phyloP scores from a whole-genome alignment of 92 coral and sea anemone species.

The Micromussa lordhowensis region DNA sequence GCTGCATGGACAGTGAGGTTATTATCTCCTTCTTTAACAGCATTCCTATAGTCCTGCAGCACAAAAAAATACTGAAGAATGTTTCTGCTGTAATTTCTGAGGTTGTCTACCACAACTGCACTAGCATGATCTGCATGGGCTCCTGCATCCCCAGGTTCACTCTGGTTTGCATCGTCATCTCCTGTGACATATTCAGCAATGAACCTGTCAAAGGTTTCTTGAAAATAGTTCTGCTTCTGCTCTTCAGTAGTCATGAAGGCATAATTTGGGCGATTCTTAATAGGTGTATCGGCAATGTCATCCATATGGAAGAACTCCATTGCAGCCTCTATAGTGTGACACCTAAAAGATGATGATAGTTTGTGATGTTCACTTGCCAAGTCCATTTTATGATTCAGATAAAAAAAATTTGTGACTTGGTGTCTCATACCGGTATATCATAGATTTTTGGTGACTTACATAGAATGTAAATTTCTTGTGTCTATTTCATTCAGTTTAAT shows the following conservation, averaged over 20 bases:
- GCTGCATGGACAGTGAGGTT: too few relatives aligned
- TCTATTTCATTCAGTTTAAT: too few relatives aligned
- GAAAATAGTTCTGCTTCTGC: slow-evolving; percentile 52
- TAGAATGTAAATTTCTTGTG: too few relatives aligned
- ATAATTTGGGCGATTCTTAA: slow-evolving; percentile 17
- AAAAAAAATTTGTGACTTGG: too few relatives aligned
- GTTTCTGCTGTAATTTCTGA: slow-evolving; percentile 16
- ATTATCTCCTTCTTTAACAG: slow-evolving; percentile 55
- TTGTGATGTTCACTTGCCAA: too few relatives aligned
- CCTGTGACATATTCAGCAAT: slow-evolving; percentile 40
- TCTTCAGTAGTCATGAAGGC: slow-evolving; percentile 26
- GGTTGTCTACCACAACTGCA: slow-evolving; percentile 17
- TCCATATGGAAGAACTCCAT: slow-evolving; percentile 54
- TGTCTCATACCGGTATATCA: too few relatives aligned
- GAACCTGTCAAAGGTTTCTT: slow-evolving; percentile 26
- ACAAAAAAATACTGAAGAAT: slow-evolving; percentile 20
- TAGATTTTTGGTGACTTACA: too few relatives aligned
- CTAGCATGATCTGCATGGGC: slow-evolving; percentile 34
- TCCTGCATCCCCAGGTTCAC: slow-evolving; percentile 1
- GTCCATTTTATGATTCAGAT: too few relatives aligned
- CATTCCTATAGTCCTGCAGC: slow-evolving; percentile 25
- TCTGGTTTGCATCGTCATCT: slow-evolving; percentile 26
- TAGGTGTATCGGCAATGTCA: slow-evolving; percentile 36
- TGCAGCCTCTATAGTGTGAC: slow-evolving; percentile 46
- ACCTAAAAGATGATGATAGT: slow-evolving; percentile 11